Evolutionary conservation across 2,888 invertebrate species (phyloP).

Genomic region (Antitype chi): DNA sequence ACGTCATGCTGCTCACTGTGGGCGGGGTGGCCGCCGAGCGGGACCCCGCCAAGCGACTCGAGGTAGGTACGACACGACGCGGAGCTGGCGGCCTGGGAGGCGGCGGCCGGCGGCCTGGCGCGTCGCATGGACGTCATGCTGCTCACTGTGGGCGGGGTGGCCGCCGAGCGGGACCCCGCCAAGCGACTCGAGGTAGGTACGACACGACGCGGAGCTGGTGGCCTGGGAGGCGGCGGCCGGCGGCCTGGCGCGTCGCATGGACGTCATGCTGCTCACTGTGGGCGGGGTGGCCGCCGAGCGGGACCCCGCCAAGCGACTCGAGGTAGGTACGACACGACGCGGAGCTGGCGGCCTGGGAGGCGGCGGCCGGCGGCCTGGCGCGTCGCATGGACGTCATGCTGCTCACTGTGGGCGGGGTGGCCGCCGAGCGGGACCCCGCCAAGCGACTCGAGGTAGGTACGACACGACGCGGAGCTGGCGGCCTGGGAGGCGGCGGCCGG

Average conservation of each 20-base stretch:
- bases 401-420: constrained; percentile 90
- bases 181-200: constrained; percentile 83
- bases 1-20: constrained; percentile 90
- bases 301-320: constrained; percentile 91
- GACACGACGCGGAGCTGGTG: constrained; percentile 26
- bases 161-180: constrained; percentile 91
- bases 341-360: constrained; percentile 56
- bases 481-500: constrained; percentile 68
- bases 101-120: constrained; percentile 78
- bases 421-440: constrained; percentile 91
- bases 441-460: constrained; percentile 83
- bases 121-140: constrained; percentile 91
- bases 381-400: constrained; percentile 91
- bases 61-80: constrained; percentile 13
- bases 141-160: constrained; percentile 90
- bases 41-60: constrained; percentile 91
- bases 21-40: constrained; percentile 90
- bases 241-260: constrained; percentile 89
- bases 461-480: constrained; percentile 26
- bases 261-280: constrained; percentile 90
- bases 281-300: constrained; percentile 90
- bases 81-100: constrained; percentile 56
- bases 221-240: constrained; percentile 68
- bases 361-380: constrained; percentile 78
- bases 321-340: constrained; percentile 14